Evolutionary conservation across 2,888 invertebrate species (phyloP).

Genomic region (Acleris holmiana): DNA sequence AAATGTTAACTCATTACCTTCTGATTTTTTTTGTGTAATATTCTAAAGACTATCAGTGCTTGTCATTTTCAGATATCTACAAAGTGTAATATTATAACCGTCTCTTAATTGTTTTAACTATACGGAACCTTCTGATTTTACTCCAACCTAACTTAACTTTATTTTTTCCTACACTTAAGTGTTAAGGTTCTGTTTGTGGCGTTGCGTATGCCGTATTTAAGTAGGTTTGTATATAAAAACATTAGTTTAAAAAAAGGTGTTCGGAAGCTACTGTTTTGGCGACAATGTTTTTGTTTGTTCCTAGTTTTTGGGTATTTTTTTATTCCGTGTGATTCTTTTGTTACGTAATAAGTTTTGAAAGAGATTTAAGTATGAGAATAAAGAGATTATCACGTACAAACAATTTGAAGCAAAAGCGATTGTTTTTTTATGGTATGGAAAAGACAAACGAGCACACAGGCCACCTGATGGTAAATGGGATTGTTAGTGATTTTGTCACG

Average conservation of each 20-base stretch:
- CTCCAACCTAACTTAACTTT: not conserved
- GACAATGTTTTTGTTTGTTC: not conserved
- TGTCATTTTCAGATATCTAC: no score
- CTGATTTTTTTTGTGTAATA: no score
- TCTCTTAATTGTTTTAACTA: not conserved
- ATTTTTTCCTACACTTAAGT: slow-evolving; percentile 37
- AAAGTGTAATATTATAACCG: no score
- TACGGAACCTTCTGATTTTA: not conserved
- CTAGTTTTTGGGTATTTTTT: not conserved
- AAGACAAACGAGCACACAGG: no score
- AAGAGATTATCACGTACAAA: slow-evolving; percentile 7
- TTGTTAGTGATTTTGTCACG: no score
- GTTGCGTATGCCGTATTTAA: slow-evolving; percentile 28
- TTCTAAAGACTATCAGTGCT: no score
- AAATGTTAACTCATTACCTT: no score
- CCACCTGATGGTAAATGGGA: no score
- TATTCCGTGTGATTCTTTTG: not conserved
- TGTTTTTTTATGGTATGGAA: no score
- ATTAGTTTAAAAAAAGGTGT: slow-evolving; percentile 27
- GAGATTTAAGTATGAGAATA: not conserved
- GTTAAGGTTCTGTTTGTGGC: slow-evolving; percentile 45
- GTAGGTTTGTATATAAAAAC: slow-evolving; percentile 33
- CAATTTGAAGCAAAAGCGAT: not conserved
- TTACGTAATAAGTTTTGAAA: not conserved
- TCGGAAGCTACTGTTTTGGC: slow-evolving; percentile 21